Percentiles rank a stretch among this genome's conserved stretches.
phyloP scores from a whole-genome alignment of 2,797 vertebrate genomes.

The Lacerta bilineata region DNA sequence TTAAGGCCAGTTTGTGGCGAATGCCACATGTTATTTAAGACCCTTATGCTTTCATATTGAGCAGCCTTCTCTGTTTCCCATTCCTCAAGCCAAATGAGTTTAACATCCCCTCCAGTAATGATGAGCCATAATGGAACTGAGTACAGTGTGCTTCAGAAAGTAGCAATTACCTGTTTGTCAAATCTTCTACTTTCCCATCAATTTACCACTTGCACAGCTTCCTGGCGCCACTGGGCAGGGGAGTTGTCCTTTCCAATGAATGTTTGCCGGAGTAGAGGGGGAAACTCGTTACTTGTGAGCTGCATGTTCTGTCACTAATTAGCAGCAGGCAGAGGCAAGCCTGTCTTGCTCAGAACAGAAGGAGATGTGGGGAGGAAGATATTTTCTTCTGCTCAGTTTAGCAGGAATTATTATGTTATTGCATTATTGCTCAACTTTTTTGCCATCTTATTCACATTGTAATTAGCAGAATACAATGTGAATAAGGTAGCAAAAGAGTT shows the following conservation, averaged over 20 bases:
- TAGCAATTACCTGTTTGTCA: slow-evolving; percentile 36
- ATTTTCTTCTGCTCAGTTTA: slow-evolving; percentile 53
- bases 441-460: slow-evolving; percentile 44
- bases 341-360: slow-evolving; percentile 57
- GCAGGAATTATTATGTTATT: neutral
- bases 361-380: slow-evolving; percentile 61
- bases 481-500: slow-evolving; percentile 41
- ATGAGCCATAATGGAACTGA: slow-evolving; percentile 8
- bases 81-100: slow-evolving; percentile 14
- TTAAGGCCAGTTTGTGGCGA: neutral
- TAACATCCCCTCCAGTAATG: slow-evolving; percentile 10
- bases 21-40: neutral
- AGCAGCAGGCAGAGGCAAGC: slow-evolving; percentile 78
- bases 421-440: slow-evolving; percentile 16
- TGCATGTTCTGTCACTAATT: slow-evolving; percentile 77
- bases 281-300: slow-evolving; percentile 70
- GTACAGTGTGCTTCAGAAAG: slow-evolving; percentile 22
- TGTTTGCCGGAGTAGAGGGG: slow-evolving; percentile 62
- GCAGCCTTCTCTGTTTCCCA: neutral
- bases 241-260: slow-evolving; percentile 40
- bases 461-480: slow-evolving; percentile 21
- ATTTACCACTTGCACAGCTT: neutral
- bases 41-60: neutral
- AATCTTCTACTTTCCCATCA: slow-evolving; percentile 49
- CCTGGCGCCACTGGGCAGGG: slow-evolving; percentile 48